Evolutionary conservation across 2,797 vertebrate species (phyloP).

Genomic region (Lateolabrax maculatus): DNA sequence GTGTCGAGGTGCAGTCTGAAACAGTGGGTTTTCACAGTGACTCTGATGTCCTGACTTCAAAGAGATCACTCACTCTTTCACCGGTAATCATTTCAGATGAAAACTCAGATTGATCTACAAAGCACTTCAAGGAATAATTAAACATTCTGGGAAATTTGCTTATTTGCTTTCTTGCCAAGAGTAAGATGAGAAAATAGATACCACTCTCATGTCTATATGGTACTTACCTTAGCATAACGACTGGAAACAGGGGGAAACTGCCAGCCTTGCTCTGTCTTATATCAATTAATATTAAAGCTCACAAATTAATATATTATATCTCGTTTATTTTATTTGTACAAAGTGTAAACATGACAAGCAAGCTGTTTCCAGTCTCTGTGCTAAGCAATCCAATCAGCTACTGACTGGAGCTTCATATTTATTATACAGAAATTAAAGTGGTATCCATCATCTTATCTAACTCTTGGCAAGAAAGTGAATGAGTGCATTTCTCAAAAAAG

Average conservation of each 20-base stretch:
- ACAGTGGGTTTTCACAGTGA: background rate
- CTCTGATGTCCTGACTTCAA: background rate
- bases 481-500: constrained; percentile 1
- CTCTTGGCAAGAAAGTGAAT: background rate
- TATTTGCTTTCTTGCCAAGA: background rate
- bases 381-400: background rate
- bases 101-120: background rate
- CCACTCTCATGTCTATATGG: background rate
- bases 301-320: background rate
- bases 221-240: background rate
- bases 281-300: no score
- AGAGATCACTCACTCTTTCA: background rate
- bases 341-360: background rate
- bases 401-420: background rate
- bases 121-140: background rate
- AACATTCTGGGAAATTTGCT: background rate
- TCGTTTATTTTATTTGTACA: background rate
- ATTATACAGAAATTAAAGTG: background rate
- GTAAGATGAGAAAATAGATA: background rate
- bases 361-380: background rate
- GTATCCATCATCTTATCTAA: background rate
- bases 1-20: background rate
- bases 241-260: background rate
- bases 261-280: background rate
- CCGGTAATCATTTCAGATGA: background rate